These are phyloP conservation scores for Chironomus tentans DNA, from an alignment of 2,888 invertebrate species.

Conservation along the genomic window DNA sequence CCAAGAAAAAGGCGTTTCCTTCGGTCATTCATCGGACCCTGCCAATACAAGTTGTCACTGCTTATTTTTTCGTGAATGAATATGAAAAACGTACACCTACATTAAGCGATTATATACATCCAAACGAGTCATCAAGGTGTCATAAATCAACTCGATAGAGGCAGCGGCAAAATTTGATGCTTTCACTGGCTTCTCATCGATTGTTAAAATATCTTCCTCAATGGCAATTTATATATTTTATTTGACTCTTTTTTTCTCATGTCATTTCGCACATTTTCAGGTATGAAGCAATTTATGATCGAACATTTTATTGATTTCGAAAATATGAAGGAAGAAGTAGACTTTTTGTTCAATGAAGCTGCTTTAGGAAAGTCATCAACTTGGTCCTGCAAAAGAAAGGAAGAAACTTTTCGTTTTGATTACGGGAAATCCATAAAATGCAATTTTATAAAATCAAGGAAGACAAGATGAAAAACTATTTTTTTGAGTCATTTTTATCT, in stretches of 20 bases:
- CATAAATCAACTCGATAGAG: background rate
- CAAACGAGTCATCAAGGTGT: background rate
- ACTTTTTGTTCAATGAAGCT: no score
- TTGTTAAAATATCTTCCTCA: background rate
- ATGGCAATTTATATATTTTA: background rate
- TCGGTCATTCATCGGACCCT: no score
- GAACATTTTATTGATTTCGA: no score
- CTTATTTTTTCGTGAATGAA: no score
- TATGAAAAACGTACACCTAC: background rate
- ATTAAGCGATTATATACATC: background rate
- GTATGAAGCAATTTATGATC: no score
- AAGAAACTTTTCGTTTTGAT: no score
- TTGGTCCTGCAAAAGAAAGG: no score
- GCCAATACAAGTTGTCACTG: no score
- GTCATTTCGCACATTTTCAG: background rate
- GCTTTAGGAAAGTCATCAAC: no score
- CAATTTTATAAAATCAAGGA: background rate
- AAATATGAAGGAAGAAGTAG: no score
- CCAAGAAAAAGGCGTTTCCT: no score
- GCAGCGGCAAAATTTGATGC: background rate
- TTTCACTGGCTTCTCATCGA: background rate
- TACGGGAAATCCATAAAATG: background rate
- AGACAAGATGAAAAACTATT: background rate
- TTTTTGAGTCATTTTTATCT: background rate
- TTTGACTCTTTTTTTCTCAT: background rate